Conservation (phyloP, 2,113 vertebrate species). For the Phoenicopterus ruber region DNA sequence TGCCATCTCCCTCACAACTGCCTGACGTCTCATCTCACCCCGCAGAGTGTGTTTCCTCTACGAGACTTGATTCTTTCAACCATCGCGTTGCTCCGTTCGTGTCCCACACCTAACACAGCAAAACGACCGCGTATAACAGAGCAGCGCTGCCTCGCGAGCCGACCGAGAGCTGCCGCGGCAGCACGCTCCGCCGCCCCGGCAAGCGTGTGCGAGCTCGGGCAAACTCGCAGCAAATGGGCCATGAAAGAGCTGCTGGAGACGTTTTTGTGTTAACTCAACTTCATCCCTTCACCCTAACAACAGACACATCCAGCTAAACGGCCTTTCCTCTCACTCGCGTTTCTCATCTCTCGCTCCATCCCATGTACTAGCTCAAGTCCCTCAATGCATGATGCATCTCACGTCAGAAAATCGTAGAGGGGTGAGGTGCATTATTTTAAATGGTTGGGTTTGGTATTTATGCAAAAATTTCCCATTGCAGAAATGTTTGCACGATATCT, state of each 20-base stretch:
- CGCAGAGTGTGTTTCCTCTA: background rate
- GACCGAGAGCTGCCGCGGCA: background rate
- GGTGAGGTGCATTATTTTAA: background rate
- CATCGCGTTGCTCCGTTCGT: background rate
- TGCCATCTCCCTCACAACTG: background rate
- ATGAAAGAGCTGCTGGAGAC: background rate
- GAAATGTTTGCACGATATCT: background rate
- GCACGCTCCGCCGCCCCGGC: background rate
- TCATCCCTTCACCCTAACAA: too few relatives aligned
- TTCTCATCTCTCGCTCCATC: background rate
- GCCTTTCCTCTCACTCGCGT: background rate
- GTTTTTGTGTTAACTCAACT: background rate
- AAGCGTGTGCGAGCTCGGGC: background rate
- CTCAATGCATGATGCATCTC: background rate
- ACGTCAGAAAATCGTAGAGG: background rate
- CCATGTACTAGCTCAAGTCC: background rate
- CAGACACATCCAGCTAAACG: background rate
- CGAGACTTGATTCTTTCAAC: conserved; percentile 65
- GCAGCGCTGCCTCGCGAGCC: background rate
- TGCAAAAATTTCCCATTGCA: background rate
- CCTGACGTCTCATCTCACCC: conserved; percentile 52
- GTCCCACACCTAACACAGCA: background rate
- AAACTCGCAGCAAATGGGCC: background rate
- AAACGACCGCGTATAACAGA: background rate
- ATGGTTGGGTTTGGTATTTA: background rate